These are phyloP conservation scores for Meganola albula DNA, from an alignment of 2,888 invertebrate genomes.

Conservation along the genomic window DNA sequence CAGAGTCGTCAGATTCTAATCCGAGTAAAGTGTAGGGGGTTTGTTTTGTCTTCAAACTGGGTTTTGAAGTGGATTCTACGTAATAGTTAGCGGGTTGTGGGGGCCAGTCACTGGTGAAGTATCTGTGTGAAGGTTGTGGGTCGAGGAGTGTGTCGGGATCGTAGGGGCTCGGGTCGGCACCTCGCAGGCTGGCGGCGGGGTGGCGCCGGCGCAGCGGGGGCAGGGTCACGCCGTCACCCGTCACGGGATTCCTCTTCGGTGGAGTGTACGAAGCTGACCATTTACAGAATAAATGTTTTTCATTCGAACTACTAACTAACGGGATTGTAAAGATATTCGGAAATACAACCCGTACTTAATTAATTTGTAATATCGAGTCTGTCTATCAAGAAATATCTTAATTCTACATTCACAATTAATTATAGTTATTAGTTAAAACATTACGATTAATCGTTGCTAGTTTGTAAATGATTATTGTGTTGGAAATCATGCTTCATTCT, in stretches of 20 bases:
- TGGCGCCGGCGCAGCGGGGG: slow-evolving; percentile 71
- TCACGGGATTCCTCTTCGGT: slow-evolving; percentile 81
- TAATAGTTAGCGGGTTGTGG: slow-evolving; percentile 65
- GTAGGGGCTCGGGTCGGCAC: slow-evolving; percentile 60
- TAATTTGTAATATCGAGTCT: no score
- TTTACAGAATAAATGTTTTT: slow-evolving; percentile 70
- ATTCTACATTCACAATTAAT: no score
- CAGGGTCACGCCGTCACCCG: slow-evolving; percentile 78
- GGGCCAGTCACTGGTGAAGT: slow-evolving; percentile 59
- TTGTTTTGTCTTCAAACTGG: slow-evolving; percentile 38
- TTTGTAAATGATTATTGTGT: slow-evolving; percentile 19
- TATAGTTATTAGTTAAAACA: background rate
- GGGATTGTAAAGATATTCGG: no score
- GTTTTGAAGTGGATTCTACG: slow-evolving; percentile 57
- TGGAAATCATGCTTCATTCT: slow-evolving; percentile 36
- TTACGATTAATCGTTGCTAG: background rate
- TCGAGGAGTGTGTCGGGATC: slow-evolving; percentile 41
- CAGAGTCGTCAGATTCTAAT: slow-evolving; percentile 57
- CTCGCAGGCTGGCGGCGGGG: slow-evolving; percentile 69
- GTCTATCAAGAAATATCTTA: no score
- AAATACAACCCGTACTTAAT: no score
- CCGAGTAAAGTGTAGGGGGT: slow-evolving; percentile 66
- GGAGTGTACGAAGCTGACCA: slow-evolving; percentile 69
- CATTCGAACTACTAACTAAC: slow-evolving; percentile 45
- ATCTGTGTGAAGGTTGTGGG: slow-evolving; percentile 64